Percentiles rank a stretch among this genome's conserved stretches.
These are phyloP conservation scores for Elanus axillaris DNA, from an alignment of 2,113 vertebrate genomes.

Conservation along the genomic window DNA sequence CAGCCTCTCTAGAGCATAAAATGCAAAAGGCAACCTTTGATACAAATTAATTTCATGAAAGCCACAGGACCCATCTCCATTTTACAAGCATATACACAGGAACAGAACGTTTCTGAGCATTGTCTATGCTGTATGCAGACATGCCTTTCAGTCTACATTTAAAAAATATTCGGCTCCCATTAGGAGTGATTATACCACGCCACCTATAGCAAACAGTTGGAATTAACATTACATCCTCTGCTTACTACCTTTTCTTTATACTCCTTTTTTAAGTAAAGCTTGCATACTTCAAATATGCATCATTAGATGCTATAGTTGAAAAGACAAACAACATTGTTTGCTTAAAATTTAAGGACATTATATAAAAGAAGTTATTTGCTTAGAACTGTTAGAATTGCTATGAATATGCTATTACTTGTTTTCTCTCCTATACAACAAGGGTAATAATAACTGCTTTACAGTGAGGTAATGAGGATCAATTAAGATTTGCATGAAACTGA, in stretches of 20 bases:
- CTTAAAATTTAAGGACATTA: not conserved
- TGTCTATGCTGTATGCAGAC: not conserved
- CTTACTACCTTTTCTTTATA: not conserved
- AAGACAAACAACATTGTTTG: not conserved
- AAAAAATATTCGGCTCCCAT: not conserved
- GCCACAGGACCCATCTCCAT: not conserved
- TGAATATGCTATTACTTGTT: not conserved
- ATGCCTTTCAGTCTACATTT: not conserved
- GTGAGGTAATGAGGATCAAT: not conserved
- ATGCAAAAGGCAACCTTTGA: not conserved
- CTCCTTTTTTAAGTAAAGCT: not conserved
- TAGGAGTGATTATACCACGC: not conserved
- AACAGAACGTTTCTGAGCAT: not conserved
- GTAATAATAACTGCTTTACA: not conserved
- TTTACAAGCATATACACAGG: not conserved
- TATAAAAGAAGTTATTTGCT: not conserved
- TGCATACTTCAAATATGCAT: not conserved
- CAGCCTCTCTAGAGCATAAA: not conserved
- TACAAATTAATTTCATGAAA: not conserved
- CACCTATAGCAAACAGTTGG: not conserved
- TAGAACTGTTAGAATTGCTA: not conserved
- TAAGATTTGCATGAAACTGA: not conserved
- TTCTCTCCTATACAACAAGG: not conserved
- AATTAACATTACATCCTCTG: not conserved
- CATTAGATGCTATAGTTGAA: not conserved